phyloP scores from a whole-genome alignment of 2,113 vertebrate species.

The Pseudorectes ferrugineus region DNA sequence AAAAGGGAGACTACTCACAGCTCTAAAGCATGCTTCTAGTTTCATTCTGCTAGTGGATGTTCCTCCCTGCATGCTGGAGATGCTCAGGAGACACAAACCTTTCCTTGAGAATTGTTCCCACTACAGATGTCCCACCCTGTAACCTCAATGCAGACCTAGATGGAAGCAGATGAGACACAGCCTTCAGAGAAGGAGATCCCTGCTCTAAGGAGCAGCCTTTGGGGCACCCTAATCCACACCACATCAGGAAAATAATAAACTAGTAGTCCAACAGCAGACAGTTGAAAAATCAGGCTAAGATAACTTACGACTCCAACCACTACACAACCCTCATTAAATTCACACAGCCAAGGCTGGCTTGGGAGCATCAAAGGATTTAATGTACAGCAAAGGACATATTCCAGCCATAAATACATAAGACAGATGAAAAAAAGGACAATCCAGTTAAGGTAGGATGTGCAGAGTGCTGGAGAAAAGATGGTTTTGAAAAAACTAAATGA shows the following conservation, averaged over 20 bases:
- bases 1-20: neutral
- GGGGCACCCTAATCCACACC: neutral
- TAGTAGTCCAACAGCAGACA: neutral
- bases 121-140: neutral
- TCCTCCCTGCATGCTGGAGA: neutral
- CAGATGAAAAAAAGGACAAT: neutral
- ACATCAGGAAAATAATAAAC: neutral
- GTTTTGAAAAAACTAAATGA: neutral
- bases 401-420: slow-evolving; percentile 1
- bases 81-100: neutral
- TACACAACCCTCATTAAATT: slow-evolving; percentile 1
- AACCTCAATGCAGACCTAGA: neutral
- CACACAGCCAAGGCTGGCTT: neutral
- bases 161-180: neutral
- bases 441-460: neutral
- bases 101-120: neutral
- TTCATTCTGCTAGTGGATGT: neutral
- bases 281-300: neutral
- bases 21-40: neutral
- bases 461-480: neutral
- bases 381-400: neutral
- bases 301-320: neutral
- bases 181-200: neutral
- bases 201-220: neutral
- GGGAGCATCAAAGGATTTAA: slow-evolving; percentile 27